Base-by-base conservation (phyloP, 2,888 invertebrate genomes). In the Dusona sp. region DNA sequence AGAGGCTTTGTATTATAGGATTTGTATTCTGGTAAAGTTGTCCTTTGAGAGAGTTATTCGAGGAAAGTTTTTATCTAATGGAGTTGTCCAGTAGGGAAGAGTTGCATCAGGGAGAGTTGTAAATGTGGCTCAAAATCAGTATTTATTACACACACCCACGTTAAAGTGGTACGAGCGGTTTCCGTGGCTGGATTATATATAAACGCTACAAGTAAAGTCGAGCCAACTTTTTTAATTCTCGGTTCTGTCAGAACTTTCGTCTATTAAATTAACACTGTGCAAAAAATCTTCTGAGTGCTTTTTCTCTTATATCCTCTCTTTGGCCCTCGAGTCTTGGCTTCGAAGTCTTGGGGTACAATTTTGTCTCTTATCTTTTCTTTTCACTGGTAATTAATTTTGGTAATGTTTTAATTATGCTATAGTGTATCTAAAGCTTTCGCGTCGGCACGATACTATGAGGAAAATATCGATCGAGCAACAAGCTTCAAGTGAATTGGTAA, bases 201-300 rank as follows among this genome's bases (percentile, higher is more conserved):
- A 57, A 3, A 67, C n/a, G 19, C 25, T 33, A 54, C 25, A 22
- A 42, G 65, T 45, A 36, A 16, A 68, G 22, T 70, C n/a, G 48
- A 68, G 74, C 74, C 57, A 72, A 72, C 78, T 83, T 83, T 83
- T 78, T 78, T 78, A 78, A 78, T 78, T 64, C 79, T 29, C 68
- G 57, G 29, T 75, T 75, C 74, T 38, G 57, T 29, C 65, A 19
- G 73, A 85, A 85, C 61, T 85, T 85, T 54, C 45, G 81, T 74
- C 61, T 70, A 79, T 82, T 82, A 70, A 82, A 82, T 82, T 79
- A 82, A 73, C 68, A 82, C 65, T 33, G 68, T 33, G n/a, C 36
- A 72, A 79, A 67, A 72, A 78, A 84, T 70, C 68, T 78, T 73
- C 78, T 51, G 74, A 74, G 73, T 57, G 42, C 51, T 61, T 42